Evolutionary conservation across 2,888 invertebrate genomes (phyloP).

Genomic region (Cheilosia impressa): DNA sequence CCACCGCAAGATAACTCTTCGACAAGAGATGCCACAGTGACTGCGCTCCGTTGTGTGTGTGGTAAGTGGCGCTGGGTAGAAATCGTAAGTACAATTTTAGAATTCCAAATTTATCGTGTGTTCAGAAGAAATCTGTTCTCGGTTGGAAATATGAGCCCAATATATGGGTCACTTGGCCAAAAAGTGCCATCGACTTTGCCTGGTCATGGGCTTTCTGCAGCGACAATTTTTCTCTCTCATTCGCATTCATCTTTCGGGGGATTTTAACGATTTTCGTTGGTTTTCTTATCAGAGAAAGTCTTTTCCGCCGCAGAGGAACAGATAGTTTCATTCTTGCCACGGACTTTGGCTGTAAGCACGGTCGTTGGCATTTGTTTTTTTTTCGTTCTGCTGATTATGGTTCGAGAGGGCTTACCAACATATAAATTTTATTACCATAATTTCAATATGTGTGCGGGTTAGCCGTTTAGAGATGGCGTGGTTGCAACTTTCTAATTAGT

Average conservation of each 20-base stretch:
- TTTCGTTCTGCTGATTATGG: conserved; percentile 1
- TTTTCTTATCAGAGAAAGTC: conserved; percentile 71
- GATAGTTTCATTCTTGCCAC: neutral
- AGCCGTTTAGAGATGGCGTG: conserved; percentile 3
- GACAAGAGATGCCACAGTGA: conserved; percentile 59
- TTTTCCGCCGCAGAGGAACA: conserved; percentile 21
- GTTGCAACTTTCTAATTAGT: conserved; percentile 70
- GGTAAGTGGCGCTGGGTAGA: neutral
- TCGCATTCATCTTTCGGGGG: conserved; percentile 29
- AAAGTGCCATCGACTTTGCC: conserved; percentile 65
- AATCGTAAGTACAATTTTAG: conserved; percentile 40
- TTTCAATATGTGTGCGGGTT: conserved; percentile 31
- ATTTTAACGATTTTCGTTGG: conserved; percentile 1
- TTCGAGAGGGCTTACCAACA: neutral
- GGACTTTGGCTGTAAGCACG: conserved; percentile 5
- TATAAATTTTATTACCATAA: conserved; percentile 37
- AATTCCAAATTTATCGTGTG: conserved; percentile 46
- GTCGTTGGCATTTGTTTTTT: conserved; percentile 1
- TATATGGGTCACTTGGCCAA: conserved; percentile 69
- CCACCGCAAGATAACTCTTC: conserved; percentile 53
- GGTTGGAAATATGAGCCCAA: conserved; percentile 30
- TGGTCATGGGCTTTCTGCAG: conserved; percentile 33
- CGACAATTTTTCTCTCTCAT: conserved; percentile 21
- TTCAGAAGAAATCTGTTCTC: conserved; percentile 24
- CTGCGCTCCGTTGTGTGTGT: conserved; percentile 19